Base-by-base conservation (phyloP, 2,888 invertebrate genomes). In the Drosophila putrida region DNA sequence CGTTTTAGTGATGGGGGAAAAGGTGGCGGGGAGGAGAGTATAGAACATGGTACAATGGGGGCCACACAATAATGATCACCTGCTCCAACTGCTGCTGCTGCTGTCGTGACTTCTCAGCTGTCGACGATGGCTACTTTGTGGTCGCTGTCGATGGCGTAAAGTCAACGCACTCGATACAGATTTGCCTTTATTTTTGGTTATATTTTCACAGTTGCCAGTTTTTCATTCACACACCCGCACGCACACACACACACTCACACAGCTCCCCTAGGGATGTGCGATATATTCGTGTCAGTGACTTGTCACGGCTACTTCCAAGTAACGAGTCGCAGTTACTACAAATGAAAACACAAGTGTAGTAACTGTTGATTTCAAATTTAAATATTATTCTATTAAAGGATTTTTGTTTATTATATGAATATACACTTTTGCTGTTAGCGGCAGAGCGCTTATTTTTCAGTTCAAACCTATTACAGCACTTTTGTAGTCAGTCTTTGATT, bases 151-250 rank as follows among this genome's bases (percentile, higher is more conserved):
- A 47, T 49, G 68, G 31, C 43, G 53, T 36, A 50, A 51, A 71
- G 74, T 71, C 74, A 80, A 75, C 62, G 78, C 47, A 70, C 69
- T 76, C 43, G 39, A 66, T 33, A 65, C 53, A 47, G 44, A 43
- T 57, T 64, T 15, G 51, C 39, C 70, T 72, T 81, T 75, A 86
- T 83, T 83, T 83, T 84, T 83, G 82, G 87, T 86, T 83, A 83
- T 83, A 86, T 86, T 80, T 83, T 86, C 75, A 75, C 87, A 79
- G 82, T 84, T 79, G 82, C 87, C 64, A 67, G 65, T 84, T 83
- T 86, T 83, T 86, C 86, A 80, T 80, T 80, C 81, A 82, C 83
- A 78, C 86, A 76, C 78, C 63, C 75, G 61, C 69, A 65, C 74
- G 27, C 49, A 49, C 62, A 66, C 71, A 64, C 71, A 68, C 72